Evolutionary conservation across 2,888 invertebrate species (phyloP), one percentile per base, ranked within the genome.

Genomic region (Sceliomorpha sp.): DNA sequence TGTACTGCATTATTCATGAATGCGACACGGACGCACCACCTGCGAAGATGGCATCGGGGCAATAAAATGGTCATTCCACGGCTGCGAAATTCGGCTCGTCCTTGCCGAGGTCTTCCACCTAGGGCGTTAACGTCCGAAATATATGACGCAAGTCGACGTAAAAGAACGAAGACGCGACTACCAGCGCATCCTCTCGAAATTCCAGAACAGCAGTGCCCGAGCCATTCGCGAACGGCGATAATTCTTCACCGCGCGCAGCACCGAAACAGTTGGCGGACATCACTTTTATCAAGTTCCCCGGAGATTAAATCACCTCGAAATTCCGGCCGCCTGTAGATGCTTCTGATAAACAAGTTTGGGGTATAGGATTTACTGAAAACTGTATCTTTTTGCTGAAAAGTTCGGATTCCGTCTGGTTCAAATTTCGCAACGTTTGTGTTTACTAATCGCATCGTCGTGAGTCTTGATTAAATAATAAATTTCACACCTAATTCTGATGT

Each of bases 101-200:
- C 82, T 86, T 85, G 83, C 73, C 79, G 83, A 84, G 85, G 83
- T 86, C 81, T 76, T 81, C 81, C 76, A 82, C 80, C 83, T 47
- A 42, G 47, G 34, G 76, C 78, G 85, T 84, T 82, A 84, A 85
- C 74, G 81, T 71, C 83, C 79, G 75, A 75, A 80, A 83, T 81
- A 81, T 82, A 79, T 83, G 81, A 84, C 85, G 84, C 83, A 84
- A 83, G 83, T 10, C 44, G 47, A 59, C 51, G 70, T 68, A 72
- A 76, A 55, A 48, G 37, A 32, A 48, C 34, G 47, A 55, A 47
- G 15, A 47, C 56, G 55, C 59, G 59, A 66, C 68, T 51, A 39
- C 55, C 47, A 63, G 53, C 44, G 36, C 39, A 44, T 20, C 68
- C 70, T 63, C 42, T 70, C 48, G 42, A 70, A 76, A 78, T 69